Evolutionary conservation across 2,113 vertebrate species (phyloP).

Genomic region (Embiotoca jacksoni): DNA sequence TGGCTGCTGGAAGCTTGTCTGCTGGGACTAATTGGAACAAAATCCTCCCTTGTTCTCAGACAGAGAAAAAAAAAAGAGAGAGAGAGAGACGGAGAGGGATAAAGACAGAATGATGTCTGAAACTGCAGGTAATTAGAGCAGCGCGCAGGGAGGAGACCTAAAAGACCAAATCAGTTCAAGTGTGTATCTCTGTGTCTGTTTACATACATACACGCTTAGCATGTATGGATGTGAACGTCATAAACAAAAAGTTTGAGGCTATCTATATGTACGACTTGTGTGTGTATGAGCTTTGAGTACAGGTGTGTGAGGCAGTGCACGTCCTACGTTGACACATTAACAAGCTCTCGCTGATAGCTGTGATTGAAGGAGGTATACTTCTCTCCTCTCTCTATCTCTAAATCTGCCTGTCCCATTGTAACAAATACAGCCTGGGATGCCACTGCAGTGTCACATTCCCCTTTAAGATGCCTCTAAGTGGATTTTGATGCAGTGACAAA

Average conservation of each 20-base stretch:
- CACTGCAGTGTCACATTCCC: slow-evolving; percentile 48
- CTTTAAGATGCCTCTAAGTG: slow-evolving; percentile 49
- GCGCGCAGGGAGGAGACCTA: not conserved
- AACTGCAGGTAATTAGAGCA: slow-evolving; percentile 59
- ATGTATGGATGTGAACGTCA: not conserved
- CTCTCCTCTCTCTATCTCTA: slow-evolving; percentile 23
- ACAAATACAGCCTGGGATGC: slow-evolving; percentile 29
- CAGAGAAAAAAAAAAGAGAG: not conserved
- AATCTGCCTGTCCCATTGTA: slow-evolving; percentile 17
- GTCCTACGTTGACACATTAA: slow-evolving; percentile 56
- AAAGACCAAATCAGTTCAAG: not conserved
- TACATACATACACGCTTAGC: not conserved
- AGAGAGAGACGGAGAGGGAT: slow-evolving; percentile 23
- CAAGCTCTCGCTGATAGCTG: slow-evolving; percentile 41
- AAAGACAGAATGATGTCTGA: slow-evolving; percentile 54
- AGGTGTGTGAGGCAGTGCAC: slow-evolving; percentile 10
- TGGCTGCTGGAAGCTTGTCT: slow-evolving; percentile 67
- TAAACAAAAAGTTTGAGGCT: not conserved
- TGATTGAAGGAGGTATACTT: slow-evolving; percentile 56
- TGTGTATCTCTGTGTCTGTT: slow-evolving; percentile 9
- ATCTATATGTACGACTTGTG: not conserved
- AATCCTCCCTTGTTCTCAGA: slow-evolving; percentile 68
- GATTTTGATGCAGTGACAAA: slow-evolving; percentile 56
- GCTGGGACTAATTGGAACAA: slow-evolving; percentile 81
- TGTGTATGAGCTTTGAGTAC: slow-evolving; percentile 2